Evolutionary conservation across 2,113 vertebrate genomes (phyloP).

Genomic region (Pogona vitticeps): DNA sequence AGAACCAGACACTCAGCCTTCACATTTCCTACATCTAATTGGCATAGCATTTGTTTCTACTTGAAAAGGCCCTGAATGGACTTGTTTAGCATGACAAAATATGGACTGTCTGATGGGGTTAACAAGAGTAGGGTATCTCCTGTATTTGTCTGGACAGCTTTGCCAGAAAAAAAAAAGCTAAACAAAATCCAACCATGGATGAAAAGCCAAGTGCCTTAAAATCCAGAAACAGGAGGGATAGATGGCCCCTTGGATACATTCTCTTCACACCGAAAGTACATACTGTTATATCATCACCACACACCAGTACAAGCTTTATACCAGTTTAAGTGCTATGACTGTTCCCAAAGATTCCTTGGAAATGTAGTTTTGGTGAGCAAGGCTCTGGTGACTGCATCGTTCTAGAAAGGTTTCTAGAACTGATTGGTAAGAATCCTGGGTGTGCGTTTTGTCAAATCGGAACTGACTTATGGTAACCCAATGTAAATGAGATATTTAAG

Average conservation of each 20-base stretch:
- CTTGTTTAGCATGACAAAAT: slow-evolving; percentile 25
- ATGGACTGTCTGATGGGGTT: slow-evolving; percentile 4
- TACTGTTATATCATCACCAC: background rate
- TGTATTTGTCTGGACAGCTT: background rate
- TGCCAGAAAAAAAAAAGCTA: background rate
- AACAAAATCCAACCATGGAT: too few relatives aligned
- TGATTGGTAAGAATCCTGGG: background rate
- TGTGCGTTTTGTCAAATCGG: too few relatives aligned
- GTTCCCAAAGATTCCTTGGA: background rate
- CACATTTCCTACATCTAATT: slow-evolving; percentile 43
- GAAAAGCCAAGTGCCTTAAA: background rate
- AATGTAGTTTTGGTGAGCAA: background rate
- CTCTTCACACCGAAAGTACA: background rate
- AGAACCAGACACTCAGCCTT: slow-evolving; percentile 33
- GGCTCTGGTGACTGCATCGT: background rate
- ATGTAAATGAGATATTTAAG: too few relatives aligned
- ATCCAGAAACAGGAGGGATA: background rate
- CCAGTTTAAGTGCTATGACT: background rate
- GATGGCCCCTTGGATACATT: background rate
- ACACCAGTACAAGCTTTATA: background rate
- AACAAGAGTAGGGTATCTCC: background rate
- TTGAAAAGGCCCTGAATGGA: slow-evolving; percentile 33
- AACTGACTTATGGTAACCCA: too few relatives aligned
- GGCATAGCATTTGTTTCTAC: slow-evolving; percentile 28
- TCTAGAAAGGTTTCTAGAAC: background rate